phyloP scores from a whole-genome alignment of 2,113 vertebrate species.

The Rhinoderma darwinii region DNA sequence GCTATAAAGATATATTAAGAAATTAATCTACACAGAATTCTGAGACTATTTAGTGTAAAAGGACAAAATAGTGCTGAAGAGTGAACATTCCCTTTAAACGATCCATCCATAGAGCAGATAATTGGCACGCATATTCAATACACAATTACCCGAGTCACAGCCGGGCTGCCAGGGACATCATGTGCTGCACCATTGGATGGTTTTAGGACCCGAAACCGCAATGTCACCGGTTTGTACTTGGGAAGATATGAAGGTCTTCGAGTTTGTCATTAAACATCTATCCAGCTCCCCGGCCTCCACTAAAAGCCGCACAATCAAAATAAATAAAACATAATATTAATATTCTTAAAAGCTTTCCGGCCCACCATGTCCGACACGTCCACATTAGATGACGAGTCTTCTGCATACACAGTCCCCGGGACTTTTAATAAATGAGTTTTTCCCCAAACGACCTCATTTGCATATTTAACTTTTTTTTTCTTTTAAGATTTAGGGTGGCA shows the following conservation, averaged over 20 bases:
- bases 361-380: conserved; percentile 24
- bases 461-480: not conserved
- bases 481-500: not conserved
- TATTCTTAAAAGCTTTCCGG: conserved; percentile 57
- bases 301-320: conserved; percentile 42
- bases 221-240: conserved; percentile 10
- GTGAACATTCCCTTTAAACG: not conserved
- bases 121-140: not conserved
- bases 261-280: not conserved
- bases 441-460: conserved; percentile 16
- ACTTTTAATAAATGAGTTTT: conserved; percentile 35
- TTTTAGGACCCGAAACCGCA: not conserved
- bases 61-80: not conserved
- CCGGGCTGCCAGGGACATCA: conserved; percentile 24
- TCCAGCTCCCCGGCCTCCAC: not conserved
- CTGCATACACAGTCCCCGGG: conserved; percentile 1
- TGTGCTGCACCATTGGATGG: not conserved
- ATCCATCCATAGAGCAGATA: not conserved
- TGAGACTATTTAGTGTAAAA: not conserved
- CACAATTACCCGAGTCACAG: not conserved
- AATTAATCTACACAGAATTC: not conserved
- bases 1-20: not conserved
- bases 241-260: conserved; percentile 17
- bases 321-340: conserved; percentile 57
- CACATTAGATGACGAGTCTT: not conserved